A percentile compares a stretch with the other conserved stretches of the same genome.
These are phyloP conservation scores for Nephrocerus scutellatus DNA, from an alignment of 2,888 invertebrate genomes.

Conservation along the genomic window DNA sequence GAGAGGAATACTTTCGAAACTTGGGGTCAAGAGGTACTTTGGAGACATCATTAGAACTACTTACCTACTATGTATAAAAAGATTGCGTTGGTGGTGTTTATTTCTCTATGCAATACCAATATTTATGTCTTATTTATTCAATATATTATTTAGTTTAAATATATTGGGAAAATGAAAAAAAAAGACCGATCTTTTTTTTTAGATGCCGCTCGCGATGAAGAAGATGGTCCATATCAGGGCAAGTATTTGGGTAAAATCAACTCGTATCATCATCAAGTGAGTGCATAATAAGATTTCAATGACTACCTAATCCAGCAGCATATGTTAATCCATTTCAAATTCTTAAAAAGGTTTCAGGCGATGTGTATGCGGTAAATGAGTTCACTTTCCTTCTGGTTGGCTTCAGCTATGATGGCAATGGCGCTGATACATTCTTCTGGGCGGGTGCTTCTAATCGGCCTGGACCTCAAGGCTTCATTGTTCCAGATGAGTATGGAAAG, in stretches of 20 bases:
- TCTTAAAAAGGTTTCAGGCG: slow-evolving; percentile 65
- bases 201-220: slow-evolving; percentile 52
- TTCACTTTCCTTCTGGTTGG: slow-evolving; percentile 70
- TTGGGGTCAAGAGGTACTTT: too few relatives aligned
- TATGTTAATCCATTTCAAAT: not conserved
- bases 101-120: too few relatives aligned
- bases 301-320: not conserved
- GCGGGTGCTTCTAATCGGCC: slow-evolving; percentile 81
- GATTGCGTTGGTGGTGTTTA: too few relatives aligned
- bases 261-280: slow-evolving; percentile 77
- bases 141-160: too few relatives aligned
- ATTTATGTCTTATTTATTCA: too few relatives aligned
- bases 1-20: too few relatives aligned
- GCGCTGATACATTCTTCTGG: slow-evolving; percentile 90
- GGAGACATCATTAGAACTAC: too few relatives aligned
- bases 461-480: slow-evolving; percentile 85
- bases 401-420: slow-evolving; percentile 86
- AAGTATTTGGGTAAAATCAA: slow-evolving; percentile 78
- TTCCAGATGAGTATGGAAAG: slow-evolving; percentile 82
- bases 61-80: too few relatives aligned
- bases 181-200: slow-evolving; percentile 9
- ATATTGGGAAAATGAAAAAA: too few relatives aligned
- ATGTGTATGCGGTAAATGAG: slow-evolving; percentile 82
- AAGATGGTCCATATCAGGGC: slow-evolving; percentile 69
- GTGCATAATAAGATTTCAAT: slow-evolving; percentile 3